phyloP scores from a whole-genome alignment of 2,113 vertebrate species.

The Ia io region DNA sequence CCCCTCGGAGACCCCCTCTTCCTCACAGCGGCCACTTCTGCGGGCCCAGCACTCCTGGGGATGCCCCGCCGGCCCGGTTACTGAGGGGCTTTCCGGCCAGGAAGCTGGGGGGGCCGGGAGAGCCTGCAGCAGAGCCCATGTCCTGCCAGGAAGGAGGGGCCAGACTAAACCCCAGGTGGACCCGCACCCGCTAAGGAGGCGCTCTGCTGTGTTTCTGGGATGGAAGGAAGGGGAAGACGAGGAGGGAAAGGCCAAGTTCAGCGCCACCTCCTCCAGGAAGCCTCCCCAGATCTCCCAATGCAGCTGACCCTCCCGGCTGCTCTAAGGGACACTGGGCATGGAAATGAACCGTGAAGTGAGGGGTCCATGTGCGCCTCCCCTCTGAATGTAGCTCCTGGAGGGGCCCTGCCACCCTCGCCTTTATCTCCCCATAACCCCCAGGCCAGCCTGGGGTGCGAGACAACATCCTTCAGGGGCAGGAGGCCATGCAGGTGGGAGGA shows the following conservation, averaged over 20 bases:
- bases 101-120: not conserved
- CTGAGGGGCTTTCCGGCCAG: not conserved
- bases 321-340: not conserved
- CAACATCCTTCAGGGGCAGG: not conserved
- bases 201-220: accelerated
- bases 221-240: not conserved
- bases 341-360: too few species aligned
- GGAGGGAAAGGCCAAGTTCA: too few species aligned
- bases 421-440: too few species aligned
- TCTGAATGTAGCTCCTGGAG: not conserved
- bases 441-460: not conserved
- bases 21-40: not conserved
- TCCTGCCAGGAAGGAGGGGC: not conserved
- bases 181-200: not conserved
- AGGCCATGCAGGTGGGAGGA: accelerated
- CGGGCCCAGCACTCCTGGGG: not conserved
- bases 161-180: not conserved
- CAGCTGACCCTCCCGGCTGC: not conserved
- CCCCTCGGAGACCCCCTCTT: not conserved
- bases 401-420: not conserved
- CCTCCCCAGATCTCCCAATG: not conserved
- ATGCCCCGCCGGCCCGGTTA: not conserved
- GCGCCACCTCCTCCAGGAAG: constrained; percentile 13
- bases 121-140: not conserved
- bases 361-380: not conserved